Evolutionary conservation across 2,113 vertebrate genomes (phyloP).

Genomic region (Spermophilus dauricus): DNA sequence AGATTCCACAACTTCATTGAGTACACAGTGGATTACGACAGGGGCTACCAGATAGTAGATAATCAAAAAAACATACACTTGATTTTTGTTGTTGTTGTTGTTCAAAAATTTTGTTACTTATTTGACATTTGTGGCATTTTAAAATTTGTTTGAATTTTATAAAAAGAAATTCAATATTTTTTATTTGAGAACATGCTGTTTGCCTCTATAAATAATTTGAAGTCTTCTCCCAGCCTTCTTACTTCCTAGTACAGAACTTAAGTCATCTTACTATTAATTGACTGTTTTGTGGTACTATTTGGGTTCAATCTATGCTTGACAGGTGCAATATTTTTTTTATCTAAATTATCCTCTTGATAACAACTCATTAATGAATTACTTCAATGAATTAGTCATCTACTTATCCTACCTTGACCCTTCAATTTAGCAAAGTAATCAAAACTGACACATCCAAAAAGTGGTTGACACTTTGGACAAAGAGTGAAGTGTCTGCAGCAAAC

Average conservation of each 20-base stretch:
- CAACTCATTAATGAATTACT: slow-evolving; percentile 17
- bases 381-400: slow-evolving; percentile 55
- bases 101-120: not conserved
- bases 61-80: not conserved
- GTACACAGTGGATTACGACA: not conserved
- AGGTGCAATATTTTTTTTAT: not conserved
- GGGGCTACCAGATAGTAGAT: not conserved
- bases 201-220: slow-evolving; percentile 2
- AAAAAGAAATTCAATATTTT: slow-evolving; percentile 24
- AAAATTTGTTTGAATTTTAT: not conserved
- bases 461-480: not conserved
- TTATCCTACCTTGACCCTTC: slow-evolving; percentile 18
- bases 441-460: not conserved
- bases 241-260: not conserved
- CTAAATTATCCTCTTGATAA: slow-evolving; percentile 48
- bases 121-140: not conserved
- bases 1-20: not conserved
- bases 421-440: slow-evolving; percentile 61
- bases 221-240: not conserved
- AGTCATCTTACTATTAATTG: not conserved
- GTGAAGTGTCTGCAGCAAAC: not conserved
- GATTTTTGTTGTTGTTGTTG: slow-evolving; percentile 37
- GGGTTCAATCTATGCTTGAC: slow-evolving; percentile 22
- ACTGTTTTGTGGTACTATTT: not conserved
- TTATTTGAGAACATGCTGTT: not conserved